These are phyloP conservation scores for Acestrorhynchus altus DNA, from an alignment of 2,797 vertebrate species.

Conservation along the genomic window DNA sequence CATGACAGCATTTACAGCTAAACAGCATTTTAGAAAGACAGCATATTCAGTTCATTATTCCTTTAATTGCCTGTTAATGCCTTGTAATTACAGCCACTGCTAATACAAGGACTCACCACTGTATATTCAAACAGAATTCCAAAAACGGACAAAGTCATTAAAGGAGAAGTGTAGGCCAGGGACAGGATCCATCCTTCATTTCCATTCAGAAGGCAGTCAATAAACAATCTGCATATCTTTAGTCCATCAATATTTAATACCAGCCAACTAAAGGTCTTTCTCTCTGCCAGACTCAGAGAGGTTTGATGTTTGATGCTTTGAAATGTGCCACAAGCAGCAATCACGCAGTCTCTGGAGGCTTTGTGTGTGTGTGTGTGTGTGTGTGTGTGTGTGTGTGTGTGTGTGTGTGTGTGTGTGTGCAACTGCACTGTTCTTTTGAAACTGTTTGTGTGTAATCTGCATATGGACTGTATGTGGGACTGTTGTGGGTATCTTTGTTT, in stretches of 20 bases:
- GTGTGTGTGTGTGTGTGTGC: conserved; percentile 49
- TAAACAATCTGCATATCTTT: conserved; percentile 90
- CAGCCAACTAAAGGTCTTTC: conserved; percentile 81
- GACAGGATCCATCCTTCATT: conserved; percentile 50
- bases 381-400: conserved; percentile 43
- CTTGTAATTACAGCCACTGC: conserved; percentile 57
- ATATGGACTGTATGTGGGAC: conserved; percentile 3
- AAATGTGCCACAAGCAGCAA: conserved; percentile 81
- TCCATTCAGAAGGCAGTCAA: conserved; percentile 75
- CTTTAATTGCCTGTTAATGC: conserved; percentile 71
- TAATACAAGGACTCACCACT: conserved; percentile 55
- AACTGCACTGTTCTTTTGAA: background rate
- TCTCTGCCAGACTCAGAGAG: conserved; percentile 67
- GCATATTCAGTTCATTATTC: conserved; percentile 66
- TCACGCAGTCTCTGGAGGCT: conserved; percentile 72
- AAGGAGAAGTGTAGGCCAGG: conserved; percentile 58
- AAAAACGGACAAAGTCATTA: conserved; percentile 76
- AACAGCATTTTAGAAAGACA: conserved; percentile 65
- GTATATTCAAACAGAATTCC: conserved; percentile 63
- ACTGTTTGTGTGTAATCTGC: conserved; percentile 35
- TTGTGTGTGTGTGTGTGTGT: conserved; percentile 40
- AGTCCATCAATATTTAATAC: conserved; percentile 90
- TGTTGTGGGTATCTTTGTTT: conserved; percentile 16
- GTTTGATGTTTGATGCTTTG: conserved; percentile 81
- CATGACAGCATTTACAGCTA: conserved; percentile 62